Evolutionary conservation across 2,113 vertebrate genomes (phyloP).

Genomic region (Neogale vison): DNA sequence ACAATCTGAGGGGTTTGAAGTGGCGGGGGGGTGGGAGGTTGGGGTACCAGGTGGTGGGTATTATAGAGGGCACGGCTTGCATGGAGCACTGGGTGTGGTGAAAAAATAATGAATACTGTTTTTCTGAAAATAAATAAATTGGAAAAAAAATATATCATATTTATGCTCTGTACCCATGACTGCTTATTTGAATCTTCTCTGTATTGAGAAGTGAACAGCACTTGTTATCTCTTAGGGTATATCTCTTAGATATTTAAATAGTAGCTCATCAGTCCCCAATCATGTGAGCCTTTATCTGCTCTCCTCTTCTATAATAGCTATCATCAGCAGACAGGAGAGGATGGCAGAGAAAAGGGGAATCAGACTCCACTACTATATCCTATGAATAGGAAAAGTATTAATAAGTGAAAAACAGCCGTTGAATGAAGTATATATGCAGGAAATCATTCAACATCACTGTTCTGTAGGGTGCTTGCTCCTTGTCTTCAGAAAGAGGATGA

Average conservation of each 20-base stretch:
- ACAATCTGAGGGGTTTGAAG: no score
- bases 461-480: background rate
- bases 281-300: background rate
- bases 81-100: no score
- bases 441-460: background rate
- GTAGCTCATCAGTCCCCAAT: background rate
- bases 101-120: no score
- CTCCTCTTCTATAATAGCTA: background rate
- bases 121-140: no score
- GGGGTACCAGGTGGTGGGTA: no score
- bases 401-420: background rate
- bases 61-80: no score
- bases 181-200: conserved; percentile 37
- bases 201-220: background rate
- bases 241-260: background rate
- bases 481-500: background rate
- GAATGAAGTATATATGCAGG: background rate
- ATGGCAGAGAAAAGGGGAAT: background rate
- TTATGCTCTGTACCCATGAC: background rate
- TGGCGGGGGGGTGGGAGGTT: no score
- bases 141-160: background rate
- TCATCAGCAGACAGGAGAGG: background rate
- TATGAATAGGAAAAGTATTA: conserved; percentile 15
- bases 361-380: background rate
- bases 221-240: background rate